These are phyloP conservation scores for Dynastes tityus DNA, from an alignment of 2,888 invertebrate species.

Conservation along the genomic window DNA sequence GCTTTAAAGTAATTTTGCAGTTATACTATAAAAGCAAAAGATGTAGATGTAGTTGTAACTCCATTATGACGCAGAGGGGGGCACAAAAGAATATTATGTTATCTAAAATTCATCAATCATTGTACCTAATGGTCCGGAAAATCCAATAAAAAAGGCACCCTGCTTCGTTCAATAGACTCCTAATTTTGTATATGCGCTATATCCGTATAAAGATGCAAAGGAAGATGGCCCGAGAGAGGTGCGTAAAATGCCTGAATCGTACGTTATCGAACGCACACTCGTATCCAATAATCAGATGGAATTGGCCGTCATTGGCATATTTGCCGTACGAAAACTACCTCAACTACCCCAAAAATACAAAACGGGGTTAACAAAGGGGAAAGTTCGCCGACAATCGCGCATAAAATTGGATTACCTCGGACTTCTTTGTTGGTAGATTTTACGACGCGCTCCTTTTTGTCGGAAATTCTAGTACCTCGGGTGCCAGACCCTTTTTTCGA, in stretches of 20 bases:
- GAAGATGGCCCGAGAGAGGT: not conserved
- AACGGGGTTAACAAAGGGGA: constrained; percentile 42
- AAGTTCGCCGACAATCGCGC: constrained; percentile 43
- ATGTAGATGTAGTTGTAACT: too few relatives aligned
- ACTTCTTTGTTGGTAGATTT: constrained; percentile 44
- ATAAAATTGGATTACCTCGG: constrained; percentile 47
- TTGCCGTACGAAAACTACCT: constrained; percentile 24
- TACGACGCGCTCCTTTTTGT: constrained; percentile 28
- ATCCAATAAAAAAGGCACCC: constrained; percentile 32
- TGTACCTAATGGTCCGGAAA: constrained; percentile 28
- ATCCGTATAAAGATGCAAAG: constrained; percentile 6
- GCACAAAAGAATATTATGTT: not conserved
- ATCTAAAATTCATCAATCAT: constrained; percentile 34
- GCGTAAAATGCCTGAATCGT: constrained; percentile 15
- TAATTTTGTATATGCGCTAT: constrained; percentile 28
- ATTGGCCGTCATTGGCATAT: constrained; percentile 30
- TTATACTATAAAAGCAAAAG: too few relatives aligned
- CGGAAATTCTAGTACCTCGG: constrained; percentile 11
- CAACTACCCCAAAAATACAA: constrained; percentile 27
- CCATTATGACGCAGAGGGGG: not conserved
- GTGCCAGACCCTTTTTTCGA: not conserved
- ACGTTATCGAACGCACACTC: constrained; percentile 4
- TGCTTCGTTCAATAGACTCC: constrained; percentile 19
- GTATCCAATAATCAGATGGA: constrained; percentile 25
- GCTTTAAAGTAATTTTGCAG: too few relatives aligned